A percentile compares a stretch with the other conserved stretches of the same genome.
These are phyloP conservation scores for Opisthocomus hoazin DNA, from an alignment of 2,113 vertebrate species.

Conservation along the genomic window DNA sequence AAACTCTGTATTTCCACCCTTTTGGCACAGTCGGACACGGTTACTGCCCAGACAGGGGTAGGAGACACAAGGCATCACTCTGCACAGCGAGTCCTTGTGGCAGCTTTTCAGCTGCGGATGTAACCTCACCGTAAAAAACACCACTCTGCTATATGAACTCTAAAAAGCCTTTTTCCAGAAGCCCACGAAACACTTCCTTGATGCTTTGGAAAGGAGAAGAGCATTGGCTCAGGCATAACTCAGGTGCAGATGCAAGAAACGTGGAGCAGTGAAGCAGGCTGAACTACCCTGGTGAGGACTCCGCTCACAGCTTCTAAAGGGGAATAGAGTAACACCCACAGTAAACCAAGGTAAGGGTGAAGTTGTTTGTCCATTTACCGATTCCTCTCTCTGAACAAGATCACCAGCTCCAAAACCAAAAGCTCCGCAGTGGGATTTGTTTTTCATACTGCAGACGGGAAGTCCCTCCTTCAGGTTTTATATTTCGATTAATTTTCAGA, in stretches of 20 bases:
- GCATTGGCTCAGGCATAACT: neutral
- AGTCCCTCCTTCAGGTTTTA: neutral
- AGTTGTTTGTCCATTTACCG: neutral
- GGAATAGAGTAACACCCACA: neutral
- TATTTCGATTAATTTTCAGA: neutral
- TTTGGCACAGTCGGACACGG: neutral
- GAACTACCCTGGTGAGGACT: neutral
- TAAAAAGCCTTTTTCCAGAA: slow-evolving; percentile 38
- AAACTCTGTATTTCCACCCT: neutral
- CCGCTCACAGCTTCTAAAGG: neutral
- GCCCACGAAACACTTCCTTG: neutral
- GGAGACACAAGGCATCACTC: neutral
- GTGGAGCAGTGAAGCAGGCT: neutral
- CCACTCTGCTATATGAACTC: neutral
- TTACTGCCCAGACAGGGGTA: neutral
- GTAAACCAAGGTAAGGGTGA: neutral
- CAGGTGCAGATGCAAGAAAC: neutral
- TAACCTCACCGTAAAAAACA: neutral
- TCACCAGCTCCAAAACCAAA: neutral
- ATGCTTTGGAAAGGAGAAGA: neutral
- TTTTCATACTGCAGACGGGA: neutral
- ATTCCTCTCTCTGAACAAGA: neutral
- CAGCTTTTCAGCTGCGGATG: slow-evolving; percentile 8
- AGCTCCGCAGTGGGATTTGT: neutral
- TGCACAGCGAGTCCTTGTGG: neutral